These are phyloP conservation scores for honey bee (Apis mellifera) DNA, from an alignment of 1,140 invertebrate species.

Conservation along the genomic window Amel_HAv3.1 CM009935.2:3116001-3116500, in stretches of 20 bases:
- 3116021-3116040: neutral
- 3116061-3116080: too few species aligned
- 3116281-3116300: neutral
- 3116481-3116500: neutral
- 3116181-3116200: neutral
- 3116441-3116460: too few species aligned
- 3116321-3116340: too few species aligned
- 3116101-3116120: constrained; percentile 55
- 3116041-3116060: neutral
- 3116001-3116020: neutral
- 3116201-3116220: neutral
- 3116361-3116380: neutral
- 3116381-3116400: neutral
- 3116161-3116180: neutral
- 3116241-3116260: neutral
- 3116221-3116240: too few species aligned
- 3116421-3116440: too few species aligned
- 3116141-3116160: constrained; percentile 40
- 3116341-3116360: too few species aligned
- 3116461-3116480: neutral
- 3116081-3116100: neutral
- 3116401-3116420: neutral
- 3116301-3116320: neutral
- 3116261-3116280: too few species aligned
- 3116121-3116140: constrained; percentile 57